These are phyloP conservation scores for Laticauda colubrina DNA, from an alignment of 2,113 vertebrate species.

Conservation along the genomic window DNA sequence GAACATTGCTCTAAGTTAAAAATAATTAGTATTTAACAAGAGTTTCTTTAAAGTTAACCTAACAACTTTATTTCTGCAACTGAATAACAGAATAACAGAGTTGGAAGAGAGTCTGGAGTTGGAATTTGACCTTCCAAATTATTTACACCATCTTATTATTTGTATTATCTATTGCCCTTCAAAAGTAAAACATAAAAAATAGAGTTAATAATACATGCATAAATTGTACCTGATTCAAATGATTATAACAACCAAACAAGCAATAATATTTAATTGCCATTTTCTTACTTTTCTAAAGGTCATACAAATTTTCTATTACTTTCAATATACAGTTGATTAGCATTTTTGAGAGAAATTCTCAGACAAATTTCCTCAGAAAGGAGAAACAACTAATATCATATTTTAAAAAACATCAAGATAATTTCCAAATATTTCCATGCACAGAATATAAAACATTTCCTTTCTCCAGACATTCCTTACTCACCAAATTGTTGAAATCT, in stretches of 20 bases:
- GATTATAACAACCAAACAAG: background rate
- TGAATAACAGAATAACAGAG: background rate
- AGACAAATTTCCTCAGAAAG: background rate
- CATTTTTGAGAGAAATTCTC: background rate
- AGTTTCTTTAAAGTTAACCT: background rate
- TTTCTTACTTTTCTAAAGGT: background rate
- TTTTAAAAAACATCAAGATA: background rate
- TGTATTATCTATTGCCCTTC: background rate
- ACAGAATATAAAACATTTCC: background rate
- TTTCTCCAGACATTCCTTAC: background rate
- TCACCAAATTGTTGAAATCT: background rate
- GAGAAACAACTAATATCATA: background rate
- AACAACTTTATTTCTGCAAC: background rate
- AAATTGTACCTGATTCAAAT: background rate
- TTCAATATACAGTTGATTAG: background rate
- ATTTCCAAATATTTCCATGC: background rate
- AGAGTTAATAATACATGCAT: background rate
- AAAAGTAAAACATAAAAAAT: background rate
- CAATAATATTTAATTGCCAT: background rate
- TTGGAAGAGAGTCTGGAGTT: background rate
- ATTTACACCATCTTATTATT: background rate
- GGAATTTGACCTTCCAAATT: background rate
- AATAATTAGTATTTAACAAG: background rate
- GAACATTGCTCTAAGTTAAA: background rate
- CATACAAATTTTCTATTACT: background rate